Base-by-base conservation (phyloP, 2,797 vertebrate genomes). In the Botia kubotai region DNA sequence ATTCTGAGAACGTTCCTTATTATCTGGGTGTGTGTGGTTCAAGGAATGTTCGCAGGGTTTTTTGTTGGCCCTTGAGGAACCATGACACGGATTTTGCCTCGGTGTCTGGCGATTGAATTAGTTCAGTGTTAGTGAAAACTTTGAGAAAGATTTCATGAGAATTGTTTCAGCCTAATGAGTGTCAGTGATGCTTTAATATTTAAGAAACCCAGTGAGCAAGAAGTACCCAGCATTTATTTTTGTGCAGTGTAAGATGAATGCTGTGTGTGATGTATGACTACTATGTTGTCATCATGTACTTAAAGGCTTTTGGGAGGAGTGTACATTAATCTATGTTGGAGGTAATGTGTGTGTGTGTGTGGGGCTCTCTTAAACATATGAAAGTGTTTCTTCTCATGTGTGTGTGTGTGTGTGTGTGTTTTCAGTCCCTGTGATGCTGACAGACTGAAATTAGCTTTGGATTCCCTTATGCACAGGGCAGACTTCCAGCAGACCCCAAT, bases 401-500 rank as follows among this genome's bases (percentile, higher is more conserved):
- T 75, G 55, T 58, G 48, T 57, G 55, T 58, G 16, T 75, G 55
- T 58, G 16, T 75, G 48, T 80, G 79, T 83, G 73, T 72, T 58
- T 74, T 85, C 29, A 79, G 82, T 83, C 82, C 19, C 72, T 84
- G 74, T 73, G 72, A 80, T 78, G 71, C 86, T 85, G 83, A 90
- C 88, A 90, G 88, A 91, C 89, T 89, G 89, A 93, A 93, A 93
- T 93, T 92, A 91, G 89, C 86, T 85, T 85, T 88, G 88, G 90
- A 93, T 92, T 91, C 91, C 87, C 88, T 84, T 90, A 89, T 85
- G 87, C 87, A 87, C 81, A 88, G 93, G 92, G 46, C 92, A 89
- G 86, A 76, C 88, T 90, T 93, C 92, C 92, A 94, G 91, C 89
- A 92, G 88, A 90, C 92, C 90, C 92, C 93, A 94, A 94, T 94